phyloP scores from a whole-genome alignment of 2,113 vertebrate species.

The Motacilla tschutschensis region DNA sequence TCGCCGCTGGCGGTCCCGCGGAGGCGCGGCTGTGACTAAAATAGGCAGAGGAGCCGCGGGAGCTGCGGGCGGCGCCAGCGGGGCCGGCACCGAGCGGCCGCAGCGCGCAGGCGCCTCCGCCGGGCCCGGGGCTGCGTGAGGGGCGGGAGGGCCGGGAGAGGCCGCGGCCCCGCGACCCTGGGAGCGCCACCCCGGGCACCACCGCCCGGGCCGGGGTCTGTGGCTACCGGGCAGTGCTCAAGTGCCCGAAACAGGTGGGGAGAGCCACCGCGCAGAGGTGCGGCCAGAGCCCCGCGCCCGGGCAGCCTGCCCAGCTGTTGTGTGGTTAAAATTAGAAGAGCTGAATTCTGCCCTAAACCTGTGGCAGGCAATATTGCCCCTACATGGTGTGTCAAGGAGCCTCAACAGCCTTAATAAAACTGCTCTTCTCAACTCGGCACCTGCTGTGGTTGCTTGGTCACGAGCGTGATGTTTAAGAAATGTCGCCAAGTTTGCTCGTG shows the following conservation, averaged over 20 bases:
- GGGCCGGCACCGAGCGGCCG: neutral
- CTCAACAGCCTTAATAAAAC: neutral
- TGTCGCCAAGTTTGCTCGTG: neutral
- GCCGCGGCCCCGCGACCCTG: neutral
- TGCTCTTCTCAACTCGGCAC: neutral
- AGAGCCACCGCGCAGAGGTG: neutral
- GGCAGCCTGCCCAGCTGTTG: neutral
- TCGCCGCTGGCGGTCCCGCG: neutral
- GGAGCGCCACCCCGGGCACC: rapidly evolving
- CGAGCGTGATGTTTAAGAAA: neutral
- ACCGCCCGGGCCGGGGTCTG: rapidly evolving
- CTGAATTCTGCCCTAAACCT: neutral
- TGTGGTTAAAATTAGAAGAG: neutral
- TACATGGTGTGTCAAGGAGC: constrained; percentile 7
- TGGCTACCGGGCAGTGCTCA: rapidly evolving
- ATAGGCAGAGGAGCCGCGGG: constrained; percentile 1
- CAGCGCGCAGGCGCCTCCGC: constrained; percentile 62
- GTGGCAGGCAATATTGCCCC: neutral
- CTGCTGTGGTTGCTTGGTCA: neutral
- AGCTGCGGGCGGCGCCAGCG: constrained; percentile 18
- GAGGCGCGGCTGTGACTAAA: constrained; percentile 30
- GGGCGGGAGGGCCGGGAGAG: neutral
- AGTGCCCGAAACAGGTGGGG: rapidly evolving
- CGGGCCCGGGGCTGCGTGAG: neutral
- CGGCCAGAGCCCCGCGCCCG: rapidly evolving